Percentiles rank a stretch among this genome's conserved stretches.
Evolutionary conservation across 1,140 invertebrate genomes (phyloP).

Genomic region (Drosophila melanogaster): Release_6_plus_ISO1_MT NC_004354.4:20908001-20908500

Average conservation of each 20-base stretch:
- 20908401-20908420: neutral
- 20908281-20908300: constrained; percentile 82
- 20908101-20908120: constrained; percentile 80
- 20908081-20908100: constrained; percentile 82
- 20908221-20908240: constrained; percentile 43
- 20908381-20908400: neutral
- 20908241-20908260: constrained; percentile 65
- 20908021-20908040: constrained; percentile 19
- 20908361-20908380: neutral
- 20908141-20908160: constrained; percentile 16
- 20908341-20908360: neutral
- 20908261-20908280: constrained; percentile 82
- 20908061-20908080: constrained; percentile 29
- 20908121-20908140: constrained; percentile 75
- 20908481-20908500: constrained; percentile 11
- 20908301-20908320: constrained; percentile 67
- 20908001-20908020: constrained; percentile 67
- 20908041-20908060: constrained; percentile 2
- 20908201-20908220: constrained; percentile 14
- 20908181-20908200: constrained; percentile 26
- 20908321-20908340: constrained; percentile 6
- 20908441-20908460: constrained; percentile 62
- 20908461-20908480: constrained; percentile 70
- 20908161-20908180: neutral
- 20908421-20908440: constrained; percentile 21